Evolutionary conservation across 1,140 invertebrate genomes (phyloP), one percentile per base, ranked within the genome.

Genomic region (Listronotus oregonensis): DNA sequence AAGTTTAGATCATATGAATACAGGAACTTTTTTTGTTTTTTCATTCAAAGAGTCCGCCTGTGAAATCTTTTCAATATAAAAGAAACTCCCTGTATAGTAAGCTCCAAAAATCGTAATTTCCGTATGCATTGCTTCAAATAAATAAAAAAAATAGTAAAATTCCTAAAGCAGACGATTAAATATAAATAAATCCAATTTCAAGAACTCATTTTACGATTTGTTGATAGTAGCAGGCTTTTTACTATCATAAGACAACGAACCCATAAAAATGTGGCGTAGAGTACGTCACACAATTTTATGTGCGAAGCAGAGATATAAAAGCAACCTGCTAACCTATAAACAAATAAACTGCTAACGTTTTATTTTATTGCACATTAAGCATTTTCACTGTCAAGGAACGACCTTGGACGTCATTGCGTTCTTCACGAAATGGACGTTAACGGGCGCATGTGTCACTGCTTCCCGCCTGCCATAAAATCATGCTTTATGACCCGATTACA

Each of bases 361-460:
- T 55, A 62, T 70, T 69, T 72, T 72, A 72, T 72, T 59, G 68
- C 64, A 56, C 70, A 72, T 72, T 70, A 70, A 66, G 64, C 68
- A 70, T 66, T 72, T 72, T 71, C 71, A 71, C 57, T 72, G 72
- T 71, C 70, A 72, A 73, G 57, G 67, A 72, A 70, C 72, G 72
- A 65, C 72, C 72, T 73, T 73, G 64, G 18, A 65, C 65, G 50
- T 63, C 56, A 54, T 63, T 31, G 40, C 21, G 51, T 50, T 54
- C 43, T 8, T 63, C 59, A 71, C 67, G 65, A 66, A 72, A 72
- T 70, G 70, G 64, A 71, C 54, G 65, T 72, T 70, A 72, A 70
- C 66, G 59, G 56, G 52, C 60, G 43, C 63, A 55, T 59, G 68
- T 72, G 59, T 61, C 64, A 51, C 44, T 64, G 52, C 44, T 40